Evolutionary conservation across 92 coral and sea anemone genomes (phyloP).

Genomic region (Heteractis magnifica): DNA sequence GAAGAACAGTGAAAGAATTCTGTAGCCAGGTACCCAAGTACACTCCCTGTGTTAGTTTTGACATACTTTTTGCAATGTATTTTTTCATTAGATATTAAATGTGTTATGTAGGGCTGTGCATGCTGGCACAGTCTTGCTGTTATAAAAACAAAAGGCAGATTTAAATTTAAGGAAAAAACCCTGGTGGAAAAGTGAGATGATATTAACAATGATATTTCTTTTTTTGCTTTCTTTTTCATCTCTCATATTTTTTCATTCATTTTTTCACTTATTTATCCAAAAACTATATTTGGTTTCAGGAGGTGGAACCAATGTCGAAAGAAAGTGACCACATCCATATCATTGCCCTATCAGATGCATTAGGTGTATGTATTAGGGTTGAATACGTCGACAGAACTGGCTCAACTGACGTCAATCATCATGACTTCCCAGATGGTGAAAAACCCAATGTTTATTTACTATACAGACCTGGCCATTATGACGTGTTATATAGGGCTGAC

Average conservation of each 20-base stretch:
- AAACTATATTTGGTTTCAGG: constrained; percentile 47
- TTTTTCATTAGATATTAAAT: too few relatives aligned
- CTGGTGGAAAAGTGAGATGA: too few relatives aligned
- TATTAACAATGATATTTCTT: too few relatives aligned
- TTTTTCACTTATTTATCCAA: neutral
- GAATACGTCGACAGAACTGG: constrained; percentile 93
- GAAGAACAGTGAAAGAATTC: constrained; percentile 87
- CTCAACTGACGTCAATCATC: constrained; percentile 87
- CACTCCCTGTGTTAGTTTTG: neutral
- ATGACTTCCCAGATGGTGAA: constrained; percentile 93
- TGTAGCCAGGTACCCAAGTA: constrained; percentile 76
- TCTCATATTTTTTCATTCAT: neutral
- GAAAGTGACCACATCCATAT: constrained; percentile 98
- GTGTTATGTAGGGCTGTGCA: too few relatives aligned
- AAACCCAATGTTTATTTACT: constrained; percentile 69
- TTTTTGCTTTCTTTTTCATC: too few relatives aligned
- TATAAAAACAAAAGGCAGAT: too few relatives aligned
- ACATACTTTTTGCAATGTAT: neutral
- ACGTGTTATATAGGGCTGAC: constrained; percentile 65
- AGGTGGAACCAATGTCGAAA: constrained; percentile 97
- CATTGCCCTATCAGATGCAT: constrained; percentile 90
- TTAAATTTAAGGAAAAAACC: too few relatives aligned
- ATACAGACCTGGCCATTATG: constrained; percentile 97
- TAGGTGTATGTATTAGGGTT: constrained; percentile 91
- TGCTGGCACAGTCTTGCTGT: too few relatives aligned